These are phyloP conservation scores for Drosophila grimshawi DNA, from an alignment of 1,140 invertebrate genomes.

Conservation along the genomic window DNA sequence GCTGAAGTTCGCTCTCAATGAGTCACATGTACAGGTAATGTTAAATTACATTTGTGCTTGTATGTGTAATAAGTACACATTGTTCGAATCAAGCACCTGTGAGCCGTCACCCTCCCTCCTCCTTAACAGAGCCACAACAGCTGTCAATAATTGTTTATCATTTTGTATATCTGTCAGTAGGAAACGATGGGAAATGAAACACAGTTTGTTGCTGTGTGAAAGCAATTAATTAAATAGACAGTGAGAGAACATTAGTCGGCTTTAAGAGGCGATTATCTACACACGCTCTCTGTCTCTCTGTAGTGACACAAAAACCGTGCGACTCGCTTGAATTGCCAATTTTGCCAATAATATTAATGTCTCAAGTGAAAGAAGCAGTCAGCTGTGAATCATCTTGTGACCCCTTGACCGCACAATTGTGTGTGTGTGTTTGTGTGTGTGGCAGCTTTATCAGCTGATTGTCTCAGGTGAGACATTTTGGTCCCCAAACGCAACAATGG, in stretches of 20 bases:
- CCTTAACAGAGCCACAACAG: conserved; percentile 48
- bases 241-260: not conserved
- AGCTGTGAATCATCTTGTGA: conserved; percentile 35
- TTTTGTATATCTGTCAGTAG: conserved; percentile 18
- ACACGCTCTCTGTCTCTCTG: not conserved
- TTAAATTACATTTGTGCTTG: conserved; percentile 4
- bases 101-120: conserved; percentile 16
- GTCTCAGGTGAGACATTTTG: conserved; percentile 51
- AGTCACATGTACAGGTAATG: conserved; percentile 7
- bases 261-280: not conserved
- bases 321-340: conserved; percentile 1
- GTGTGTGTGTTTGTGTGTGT: not conserved
- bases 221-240: conserved; percentile 1
- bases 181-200: not conserved
- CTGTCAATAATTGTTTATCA: conserved; percentile 63
- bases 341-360: not conserved
- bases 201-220: conserved; percentile 26
- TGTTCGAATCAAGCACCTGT: conserved; percentile 45
- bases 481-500: conserved; percentile 10
- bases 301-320: conserved; percentile 15
- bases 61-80: conserved; percentile 2
- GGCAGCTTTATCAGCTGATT: conserved; percentile 40
- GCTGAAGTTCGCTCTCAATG: conserved; percentile 35
- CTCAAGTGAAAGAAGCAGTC: conserved; percentile 4
- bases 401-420: not conserved